phyloP scores from a whole-genome alignment of 2,113 vertebrate genomes.

The Sula dactylatra region DNA sequence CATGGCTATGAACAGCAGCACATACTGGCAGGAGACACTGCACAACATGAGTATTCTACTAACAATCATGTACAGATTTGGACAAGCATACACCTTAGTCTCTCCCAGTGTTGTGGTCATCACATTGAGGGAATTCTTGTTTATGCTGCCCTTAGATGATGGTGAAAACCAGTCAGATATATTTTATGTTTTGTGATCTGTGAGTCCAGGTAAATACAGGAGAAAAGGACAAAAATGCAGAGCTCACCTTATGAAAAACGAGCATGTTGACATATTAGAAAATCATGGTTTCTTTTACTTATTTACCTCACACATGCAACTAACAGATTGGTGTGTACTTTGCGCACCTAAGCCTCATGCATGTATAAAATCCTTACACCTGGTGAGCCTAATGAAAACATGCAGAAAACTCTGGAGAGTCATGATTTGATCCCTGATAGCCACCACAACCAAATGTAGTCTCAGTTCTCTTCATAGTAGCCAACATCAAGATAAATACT shows the following conservation, averaged over 20 bases:
- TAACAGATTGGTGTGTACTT: background rate
- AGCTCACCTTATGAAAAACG: background rate
- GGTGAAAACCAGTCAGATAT: background rate
- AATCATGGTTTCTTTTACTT: background rate
- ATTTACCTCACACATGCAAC: background rate
- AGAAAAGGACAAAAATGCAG: background rate
- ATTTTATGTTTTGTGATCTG: too few species aligned
- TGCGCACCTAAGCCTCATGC: accelerated
- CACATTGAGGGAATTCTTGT: background rate
- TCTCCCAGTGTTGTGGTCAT: background rate
- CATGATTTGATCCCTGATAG: background rate
- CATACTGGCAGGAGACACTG: background rate
- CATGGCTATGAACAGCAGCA: background rate
- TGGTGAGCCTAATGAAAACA: background rate
- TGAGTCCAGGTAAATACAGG: background rate
- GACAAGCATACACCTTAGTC: accelerated
- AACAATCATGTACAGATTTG: background rate
- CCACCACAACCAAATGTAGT: background rate
- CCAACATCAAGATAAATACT: background rate
- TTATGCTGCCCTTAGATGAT: background rate
- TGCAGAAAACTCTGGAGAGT: background rate
- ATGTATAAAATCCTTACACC: accelerated
- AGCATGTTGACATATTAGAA: background rate
- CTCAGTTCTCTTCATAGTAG: background rate
- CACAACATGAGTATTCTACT: background rate